Percentiles rank a stretch among this genome's conserved stretches.
Evolutionary conservation across 2,797 vertebrate species (phyloP).

Genomic region (Salarias fasciatus): DNA sequence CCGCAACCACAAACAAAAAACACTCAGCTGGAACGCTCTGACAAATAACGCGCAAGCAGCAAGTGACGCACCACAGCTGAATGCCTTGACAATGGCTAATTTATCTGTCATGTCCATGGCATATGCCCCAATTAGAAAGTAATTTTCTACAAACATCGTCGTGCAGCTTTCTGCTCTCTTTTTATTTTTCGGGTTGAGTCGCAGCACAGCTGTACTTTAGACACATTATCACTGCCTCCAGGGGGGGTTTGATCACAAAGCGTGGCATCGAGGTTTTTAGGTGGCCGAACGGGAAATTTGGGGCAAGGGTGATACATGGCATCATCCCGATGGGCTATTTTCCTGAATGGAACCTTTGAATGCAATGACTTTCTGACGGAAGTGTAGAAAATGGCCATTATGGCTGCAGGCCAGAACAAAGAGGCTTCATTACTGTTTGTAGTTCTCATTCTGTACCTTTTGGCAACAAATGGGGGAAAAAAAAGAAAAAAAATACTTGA

Average conservation of each 20-base stretch:
- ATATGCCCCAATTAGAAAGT: constrained; percentile 81
- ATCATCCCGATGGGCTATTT: constrained; percentile 68
- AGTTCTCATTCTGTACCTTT: constrained; percentile 48
- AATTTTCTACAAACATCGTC: constrained; percentile 76
- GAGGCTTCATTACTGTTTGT: constrained; percentile 58
- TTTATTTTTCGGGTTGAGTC: constrained; percentile 45
- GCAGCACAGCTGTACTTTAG: constrained; percentile 64
- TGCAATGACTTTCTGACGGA: constrained; percentile 62
- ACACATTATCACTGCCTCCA: constrained; percentile 63
- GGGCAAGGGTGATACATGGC: constrained; percentile 70
- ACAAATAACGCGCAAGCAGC: constrained; percentile 48
- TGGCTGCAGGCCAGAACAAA: constrained; percentile 69
- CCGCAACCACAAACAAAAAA: constrained; percentile 55
- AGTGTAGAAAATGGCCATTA: constrained; percentile 63
- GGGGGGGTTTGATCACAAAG: constrained; percentile 70
- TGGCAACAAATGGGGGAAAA: constrained; percentile 56
- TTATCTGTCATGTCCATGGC: constrained; percentile 75
- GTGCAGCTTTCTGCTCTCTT: constrained; percentile 66
- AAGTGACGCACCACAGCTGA: constrained; percentile 66
- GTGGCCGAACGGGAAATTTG: constrained; percentile 51
- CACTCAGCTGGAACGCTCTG: constrained; percentile 47
- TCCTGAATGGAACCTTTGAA: constrained; percentile 52
- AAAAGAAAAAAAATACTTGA: constrained; percentile 68
- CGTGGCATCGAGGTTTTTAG: constrained; percentile 47
- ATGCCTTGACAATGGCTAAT: constrained; percentile 78